Percentiles rank a stretch among this genome's conserved stretches.
Evolutionary conservation across 2,113 vertebrate genomes (phyloP).

Genomic region (Barbus barbus): DNA sequence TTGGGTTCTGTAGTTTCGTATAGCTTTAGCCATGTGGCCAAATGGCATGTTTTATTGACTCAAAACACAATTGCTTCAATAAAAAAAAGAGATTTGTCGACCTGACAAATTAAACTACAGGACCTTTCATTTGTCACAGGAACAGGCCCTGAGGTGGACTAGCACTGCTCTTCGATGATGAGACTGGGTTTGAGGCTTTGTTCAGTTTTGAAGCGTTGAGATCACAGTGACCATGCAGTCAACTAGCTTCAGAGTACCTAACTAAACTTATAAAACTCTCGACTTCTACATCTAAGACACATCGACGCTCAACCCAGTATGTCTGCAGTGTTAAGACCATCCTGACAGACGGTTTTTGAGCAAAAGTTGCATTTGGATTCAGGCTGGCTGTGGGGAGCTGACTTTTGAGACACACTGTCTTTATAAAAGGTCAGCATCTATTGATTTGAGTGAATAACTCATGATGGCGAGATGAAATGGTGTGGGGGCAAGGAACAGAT

Average conservation of each 20-base stretch:
- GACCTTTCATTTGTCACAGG: slow-evolving; percentile 2
- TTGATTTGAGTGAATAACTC: slow-evolving; percentile 30
- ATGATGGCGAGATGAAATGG: not conserved
- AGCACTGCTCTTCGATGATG: not conserved
- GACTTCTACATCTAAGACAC: not conserved
- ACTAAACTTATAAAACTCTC: not conserved
- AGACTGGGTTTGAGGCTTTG: not conserved
- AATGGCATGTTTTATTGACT: not conserved
- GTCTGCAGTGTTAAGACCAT: not conserved
- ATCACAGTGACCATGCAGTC: not conserved
- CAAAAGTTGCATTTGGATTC: slow-evolving; percentile 1
- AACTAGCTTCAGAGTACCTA: not conserved
- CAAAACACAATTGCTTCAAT: not conserved
- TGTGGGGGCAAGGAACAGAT: slow-evolving; percentile 19
- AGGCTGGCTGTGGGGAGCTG: not conserved
- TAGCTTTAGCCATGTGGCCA: not conserved
- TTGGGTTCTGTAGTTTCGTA: not conserved
- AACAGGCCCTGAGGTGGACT: not conserved
- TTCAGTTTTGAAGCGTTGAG: not conserved
- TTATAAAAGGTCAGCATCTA: slow-evolving; percentile 26
- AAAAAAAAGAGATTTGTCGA: not conserved
- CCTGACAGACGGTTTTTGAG: slow-evolving; percentile 22
- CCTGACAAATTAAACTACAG: not conserved
- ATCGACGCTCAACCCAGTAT: not conserved
- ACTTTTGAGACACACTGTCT: too few species aligned